Percentiles rank a stretch among this genome's conserved stretches.
Conservation (phyloP, 2,797 vertebrate species). For the Betta splendens region DNA sequence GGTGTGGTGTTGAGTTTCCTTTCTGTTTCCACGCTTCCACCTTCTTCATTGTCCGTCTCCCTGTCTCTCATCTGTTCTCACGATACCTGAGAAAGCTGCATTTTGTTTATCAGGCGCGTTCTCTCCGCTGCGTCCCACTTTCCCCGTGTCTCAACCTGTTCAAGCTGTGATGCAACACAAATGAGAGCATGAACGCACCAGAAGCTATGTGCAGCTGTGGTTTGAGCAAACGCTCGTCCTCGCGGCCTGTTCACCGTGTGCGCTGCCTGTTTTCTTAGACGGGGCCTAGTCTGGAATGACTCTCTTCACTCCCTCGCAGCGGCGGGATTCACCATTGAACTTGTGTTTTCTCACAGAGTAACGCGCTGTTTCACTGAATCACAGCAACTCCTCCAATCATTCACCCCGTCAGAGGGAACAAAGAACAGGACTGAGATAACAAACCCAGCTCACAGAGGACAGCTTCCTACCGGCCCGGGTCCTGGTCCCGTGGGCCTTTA, state of each 20-base stretch:
- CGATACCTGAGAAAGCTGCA: constrained; percentile 53
- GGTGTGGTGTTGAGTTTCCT: constrained; percentile 29
- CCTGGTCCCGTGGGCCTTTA: constrained; percentile 47
- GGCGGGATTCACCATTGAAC: constrained; percentile 51
- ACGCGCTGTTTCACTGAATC: constrained; percentile 58
- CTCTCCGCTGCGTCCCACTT: constrained; percentile 34
- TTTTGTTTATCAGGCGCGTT: constrained; percentile 19
- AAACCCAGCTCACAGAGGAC: constrained; percentile 55
- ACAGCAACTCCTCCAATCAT: constrained; percentile 46
- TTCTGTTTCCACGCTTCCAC: constrained; percentile 11
- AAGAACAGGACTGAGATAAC: constrained; percentile 69
- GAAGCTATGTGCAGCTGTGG: no score
- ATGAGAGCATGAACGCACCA: constrained; percentile 16
- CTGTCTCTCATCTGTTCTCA: constrained; percentile 30
- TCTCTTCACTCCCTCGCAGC: constrained; percentile 30
- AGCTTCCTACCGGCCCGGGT: constrained; percentile 44
- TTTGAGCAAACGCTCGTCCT: no score
- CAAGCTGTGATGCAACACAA: constrained; percentile 1
- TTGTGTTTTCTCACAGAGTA: constrained; percentile 62
- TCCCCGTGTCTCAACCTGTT: constrained; percentile 18
- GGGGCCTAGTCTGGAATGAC: constrained; percentile 47
- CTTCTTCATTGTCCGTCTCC: constrained; percentile 15
- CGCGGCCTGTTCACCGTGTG: constrained; percentile 13
- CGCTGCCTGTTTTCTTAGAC: constrained; percentile 57
- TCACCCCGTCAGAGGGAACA: constrained; percentile 60